phyloP scores from a whole-genome alignment of 2,113 vertebrate species.

The Mesoclemmys tuberculata region DNA sequence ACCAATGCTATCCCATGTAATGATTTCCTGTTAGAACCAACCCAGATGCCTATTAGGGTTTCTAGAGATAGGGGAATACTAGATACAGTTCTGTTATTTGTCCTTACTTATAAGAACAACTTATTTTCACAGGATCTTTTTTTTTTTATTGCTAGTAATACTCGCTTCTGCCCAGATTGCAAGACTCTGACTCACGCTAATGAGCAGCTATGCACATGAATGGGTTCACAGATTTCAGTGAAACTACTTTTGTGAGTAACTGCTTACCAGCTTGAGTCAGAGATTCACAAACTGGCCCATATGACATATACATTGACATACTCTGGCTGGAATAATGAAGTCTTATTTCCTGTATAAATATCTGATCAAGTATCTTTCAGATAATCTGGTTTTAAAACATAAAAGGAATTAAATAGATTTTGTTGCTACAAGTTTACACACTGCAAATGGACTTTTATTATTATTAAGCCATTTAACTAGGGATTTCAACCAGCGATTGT shows the following conservation, averaged over 20 bases:
- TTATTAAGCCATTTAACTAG: background rate
- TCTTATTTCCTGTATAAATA: slow-evolving; percentile 7
- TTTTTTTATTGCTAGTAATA: background rate
- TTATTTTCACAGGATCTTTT: background rate
- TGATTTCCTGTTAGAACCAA: slow-evolving; percentile 23
- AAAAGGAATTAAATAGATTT: background rate
- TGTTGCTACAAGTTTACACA: background rate
- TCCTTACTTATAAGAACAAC: background rate
- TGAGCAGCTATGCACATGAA: background rate
- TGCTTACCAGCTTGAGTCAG: slow-evolving; percentile 7
- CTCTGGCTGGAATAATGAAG: slow-evolving; percentile 4
- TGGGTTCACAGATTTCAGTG: background rate
- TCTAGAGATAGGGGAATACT: background rate
- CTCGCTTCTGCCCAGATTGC: background rate
- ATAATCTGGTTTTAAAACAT: slow-evolving; percentile 5
- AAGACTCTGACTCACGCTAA: background rate
- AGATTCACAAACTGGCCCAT: background rate
- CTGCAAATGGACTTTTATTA: background rate
- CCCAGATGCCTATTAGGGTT: background rate
- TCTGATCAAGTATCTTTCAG: background rate
- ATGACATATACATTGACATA: background rate
- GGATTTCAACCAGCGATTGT: background rate
- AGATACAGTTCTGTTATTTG: background rate
- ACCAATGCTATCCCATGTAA: background rate
- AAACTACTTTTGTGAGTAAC: slow-evolving; percentile 11